phyloP scores from a whole-genome alignment of 2,113 vertebrate genomes.

The Barbus barbus region DNA sequence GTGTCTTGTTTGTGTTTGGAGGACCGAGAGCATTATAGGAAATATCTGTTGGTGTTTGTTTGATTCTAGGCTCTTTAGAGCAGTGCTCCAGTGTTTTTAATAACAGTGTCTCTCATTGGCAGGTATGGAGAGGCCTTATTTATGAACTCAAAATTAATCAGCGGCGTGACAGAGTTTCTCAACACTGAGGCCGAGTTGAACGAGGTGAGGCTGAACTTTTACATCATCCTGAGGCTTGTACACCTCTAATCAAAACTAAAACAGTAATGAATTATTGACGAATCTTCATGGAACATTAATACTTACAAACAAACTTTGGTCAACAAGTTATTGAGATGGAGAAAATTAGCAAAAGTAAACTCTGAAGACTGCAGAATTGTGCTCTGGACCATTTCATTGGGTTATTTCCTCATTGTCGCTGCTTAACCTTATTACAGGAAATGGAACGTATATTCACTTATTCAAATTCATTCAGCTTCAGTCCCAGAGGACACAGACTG shows the following conservation, averaged over 20 bases:
- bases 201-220: constrained; percentile 82
- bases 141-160: constrained; percentile 97
- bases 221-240: constrained; percentile 77
- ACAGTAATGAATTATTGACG: not conserved
- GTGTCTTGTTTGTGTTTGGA: constrained; percentile 3
- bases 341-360: not conserved
- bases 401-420: constrained; percentile 34
- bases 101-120: constrained; percentile 45
- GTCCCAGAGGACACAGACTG: constrained; percentile 23
- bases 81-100: not conserved
- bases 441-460: constrained; percentile 38
- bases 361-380: not conserved
- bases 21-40: constrained; percentile 17
- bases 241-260: not conserved
- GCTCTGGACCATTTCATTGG: not conserved
- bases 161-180: constrained; percentile 96
- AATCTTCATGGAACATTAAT: not conserved
- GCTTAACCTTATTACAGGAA: constrained; percentile 24
- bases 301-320: not conserved
- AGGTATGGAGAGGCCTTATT: constrained; percentile 98
- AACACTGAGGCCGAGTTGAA: constrained; percentile 89
- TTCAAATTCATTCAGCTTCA: constrained; percentile 40
- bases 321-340: not conserved
- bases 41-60: constrained; percentile 15
- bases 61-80: not conserved